Evolutionary conservation across 2,797 vertebrate species (phyloP), one percentile per base, ranked within the genome.

Genomic region (Bufotes viridis): DNA sequence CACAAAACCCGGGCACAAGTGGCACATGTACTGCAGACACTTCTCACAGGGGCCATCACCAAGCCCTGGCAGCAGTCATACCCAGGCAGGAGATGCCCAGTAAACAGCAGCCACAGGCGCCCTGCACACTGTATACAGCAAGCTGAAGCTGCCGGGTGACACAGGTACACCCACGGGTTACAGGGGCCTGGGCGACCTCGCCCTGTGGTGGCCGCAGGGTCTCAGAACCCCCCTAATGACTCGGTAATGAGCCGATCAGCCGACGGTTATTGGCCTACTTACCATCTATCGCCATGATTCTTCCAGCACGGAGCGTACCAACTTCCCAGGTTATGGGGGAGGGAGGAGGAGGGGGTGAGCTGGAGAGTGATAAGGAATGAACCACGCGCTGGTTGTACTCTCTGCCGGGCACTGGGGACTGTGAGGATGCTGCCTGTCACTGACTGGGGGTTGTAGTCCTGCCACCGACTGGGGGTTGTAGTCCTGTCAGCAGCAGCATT

Each of bases 231-330:
- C 34, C 61, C 81, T 72, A 88, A 90, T 67, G 91, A 91, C 89
- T 87, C 91, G 93, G 90, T 93, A 90, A 92, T 34, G 81, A 87
- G 91, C 83, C 92, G 75, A 91, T 89, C 93, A 94, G 93, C 93
- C 93, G 93, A 92, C 90, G 91, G 92, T 94, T 94, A 95, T 94
- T 95, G 94, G 95, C 96, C 96, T 96, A 96, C 97, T 97, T 95
- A 98, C 97, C 97, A 94, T 98, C 97, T 95, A 97, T 97, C 97
- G 97, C 97, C 97, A 98, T 98, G 97, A 97, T 97, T 95, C 93
- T 92, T 96, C 96, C 96, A 94, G 93, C 95, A 93, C 91, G 96
- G 97, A 93, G 95, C 93, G 94, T 95, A 96, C 96, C 96, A 95
- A 94, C 90, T 80, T 81, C 88, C 86, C 90, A 92, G 90, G 86